These are phyloP conservation scores for Steatornis caripensis DNA, from an alignment of 2,113 vertebrate genomes.

Conservation along the genomic window DNA sequence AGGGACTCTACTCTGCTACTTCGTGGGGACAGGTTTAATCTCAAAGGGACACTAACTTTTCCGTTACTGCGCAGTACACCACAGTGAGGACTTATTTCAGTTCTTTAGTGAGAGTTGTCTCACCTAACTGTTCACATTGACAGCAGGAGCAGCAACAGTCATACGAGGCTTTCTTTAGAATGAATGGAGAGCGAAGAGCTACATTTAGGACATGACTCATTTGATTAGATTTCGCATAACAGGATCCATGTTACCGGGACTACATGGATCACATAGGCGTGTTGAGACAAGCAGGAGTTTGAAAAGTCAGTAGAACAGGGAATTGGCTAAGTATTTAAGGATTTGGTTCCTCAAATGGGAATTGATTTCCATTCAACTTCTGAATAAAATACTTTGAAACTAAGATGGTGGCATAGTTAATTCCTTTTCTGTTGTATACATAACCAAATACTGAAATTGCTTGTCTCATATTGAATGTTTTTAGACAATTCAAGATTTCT, in stretches of 20 bases:
- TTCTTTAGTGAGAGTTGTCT: rapidly evolving
- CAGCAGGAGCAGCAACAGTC: neutral
- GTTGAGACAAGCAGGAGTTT: neutral
- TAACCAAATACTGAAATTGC: neutral
- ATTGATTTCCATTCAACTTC: neutral
- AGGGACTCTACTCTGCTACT: neutral
- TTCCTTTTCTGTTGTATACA: neutral
- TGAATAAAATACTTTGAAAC: neutral
- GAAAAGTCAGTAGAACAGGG: neutral
- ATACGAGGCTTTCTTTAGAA: neutral
- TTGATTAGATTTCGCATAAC: neutral
- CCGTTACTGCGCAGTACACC: neutral
- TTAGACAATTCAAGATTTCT: neutral
- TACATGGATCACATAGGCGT: neutral
- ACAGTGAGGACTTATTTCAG: neutral
- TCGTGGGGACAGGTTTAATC: neutral
- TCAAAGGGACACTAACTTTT: neutral
- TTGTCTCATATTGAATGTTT: neutral
- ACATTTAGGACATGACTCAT: neutral
- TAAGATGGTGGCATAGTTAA: neutral
- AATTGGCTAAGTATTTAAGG: neutral
- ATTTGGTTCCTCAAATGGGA: neutral
- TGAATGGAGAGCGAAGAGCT: neutral
- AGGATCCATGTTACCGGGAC: neutral
- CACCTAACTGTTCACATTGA: neutral